Evolutionary conservation across 2,888 invertebrate species (phyloP).

Genomic region (Bombylius discolor): DNA sequence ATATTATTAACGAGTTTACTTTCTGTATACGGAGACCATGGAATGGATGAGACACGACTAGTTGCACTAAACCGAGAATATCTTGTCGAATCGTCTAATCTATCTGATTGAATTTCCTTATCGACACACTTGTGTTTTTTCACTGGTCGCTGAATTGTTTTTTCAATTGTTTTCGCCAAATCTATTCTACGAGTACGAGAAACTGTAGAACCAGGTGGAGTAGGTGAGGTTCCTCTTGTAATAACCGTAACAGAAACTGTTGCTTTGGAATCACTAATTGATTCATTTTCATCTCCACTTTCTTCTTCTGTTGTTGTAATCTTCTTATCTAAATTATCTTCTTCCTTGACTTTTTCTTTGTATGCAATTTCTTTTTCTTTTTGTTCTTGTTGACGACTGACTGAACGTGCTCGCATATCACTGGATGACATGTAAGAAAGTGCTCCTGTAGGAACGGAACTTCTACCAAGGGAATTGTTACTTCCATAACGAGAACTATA

Average conservation of each 20-base stretch:
- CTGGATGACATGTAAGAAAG: conserved; percentile 33
- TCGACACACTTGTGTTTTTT: conserved; percentile 47
- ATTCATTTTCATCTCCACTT: conserved; percentile 15
- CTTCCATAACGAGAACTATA: conserved; percentile 20
- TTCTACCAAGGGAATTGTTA: conserved; percentile 2
- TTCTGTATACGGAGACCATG: conserved; percentile 51
- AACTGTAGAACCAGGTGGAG: conserved; percentile 47
- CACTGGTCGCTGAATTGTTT: conserved; percentile 48
- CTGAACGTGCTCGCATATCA: conserved; percentile 30
- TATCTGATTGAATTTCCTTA: conserved; percentile 61
- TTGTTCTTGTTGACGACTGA: conserved; percentile 20
- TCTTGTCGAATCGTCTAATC: conserved; percentile 54
- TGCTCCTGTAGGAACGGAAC: conserved; percentile 21
- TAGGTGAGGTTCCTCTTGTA: conserved; percentile 67
- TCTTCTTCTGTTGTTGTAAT: conserved; percentile 20
- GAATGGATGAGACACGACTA: conserved; percentile 40
- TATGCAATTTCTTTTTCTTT: conserved; percentile 21
- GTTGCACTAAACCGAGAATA: conserved; percentile 48
- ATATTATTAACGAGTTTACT: conserved; percentile 24
- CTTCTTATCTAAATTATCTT: background rate
- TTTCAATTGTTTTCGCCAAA: conserved; percentile 58
- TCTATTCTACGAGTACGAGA: conserved; percentile 56
- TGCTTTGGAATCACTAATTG: conserved; percentile 19
- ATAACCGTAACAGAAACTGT: conserved; percentile 47
- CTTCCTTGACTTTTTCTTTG: conserved; percentile 25